Evolutionary conservation across 1,140 invertebrate species (phyloP).

Genomic region (Cherax quadricarinatus): DNA sequence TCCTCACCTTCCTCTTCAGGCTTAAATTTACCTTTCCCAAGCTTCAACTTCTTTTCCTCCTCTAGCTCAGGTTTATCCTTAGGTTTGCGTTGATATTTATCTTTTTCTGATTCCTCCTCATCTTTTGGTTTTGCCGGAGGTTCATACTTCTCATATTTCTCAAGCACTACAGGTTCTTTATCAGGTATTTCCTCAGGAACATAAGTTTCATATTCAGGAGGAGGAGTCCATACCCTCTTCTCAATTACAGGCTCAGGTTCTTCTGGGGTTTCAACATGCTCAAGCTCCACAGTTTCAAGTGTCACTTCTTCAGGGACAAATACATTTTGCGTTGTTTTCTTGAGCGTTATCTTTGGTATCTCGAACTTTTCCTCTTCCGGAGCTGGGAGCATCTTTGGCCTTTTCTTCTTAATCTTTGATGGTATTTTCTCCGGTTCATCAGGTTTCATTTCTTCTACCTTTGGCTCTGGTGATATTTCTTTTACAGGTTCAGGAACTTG

Average conservation of each 20-base stretch:
- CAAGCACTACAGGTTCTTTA: conserved; percentile 49
- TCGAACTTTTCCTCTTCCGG: conserved; percentile 34
- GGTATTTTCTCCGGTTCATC: conserved; percentile 6
- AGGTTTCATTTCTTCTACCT: neutral
- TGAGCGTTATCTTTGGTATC: conserved; percentile 40
- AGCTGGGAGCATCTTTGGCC: conserved; percentile 3
- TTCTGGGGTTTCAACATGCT: conserved; percentile 63
- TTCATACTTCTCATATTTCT: conserved; percentile 47
- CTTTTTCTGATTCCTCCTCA: conserved; percentile 45
- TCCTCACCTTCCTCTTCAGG: conserved; percentile 52
- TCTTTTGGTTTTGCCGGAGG: conserved; percentile 23
- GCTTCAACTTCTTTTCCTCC: conserved; percentile 44
- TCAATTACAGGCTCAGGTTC: conserved; percentile 37
- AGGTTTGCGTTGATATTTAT: conserved; percentile 51
- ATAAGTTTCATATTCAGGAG: conserved; percentile 61
- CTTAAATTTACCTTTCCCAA: conserved; percentile 40
- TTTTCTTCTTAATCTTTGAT: conserved; percentile 27
- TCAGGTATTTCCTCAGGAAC: conserved; percentile 60
- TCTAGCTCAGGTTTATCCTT: conserved; percentile 44
- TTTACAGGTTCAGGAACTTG: conserved; percentile 6
- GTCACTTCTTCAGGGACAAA: conserved; percentile 51
- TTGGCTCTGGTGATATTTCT: neutral
- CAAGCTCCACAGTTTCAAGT: conserved; percentile 54
- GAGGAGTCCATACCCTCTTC: conserved; percentile 52
- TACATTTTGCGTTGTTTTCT: conserved; percentile 41